Evolutionary conservation across 2,797 vertebrate genomes (phyloP).

Genomic region (Perodicticus potto): DNA sequence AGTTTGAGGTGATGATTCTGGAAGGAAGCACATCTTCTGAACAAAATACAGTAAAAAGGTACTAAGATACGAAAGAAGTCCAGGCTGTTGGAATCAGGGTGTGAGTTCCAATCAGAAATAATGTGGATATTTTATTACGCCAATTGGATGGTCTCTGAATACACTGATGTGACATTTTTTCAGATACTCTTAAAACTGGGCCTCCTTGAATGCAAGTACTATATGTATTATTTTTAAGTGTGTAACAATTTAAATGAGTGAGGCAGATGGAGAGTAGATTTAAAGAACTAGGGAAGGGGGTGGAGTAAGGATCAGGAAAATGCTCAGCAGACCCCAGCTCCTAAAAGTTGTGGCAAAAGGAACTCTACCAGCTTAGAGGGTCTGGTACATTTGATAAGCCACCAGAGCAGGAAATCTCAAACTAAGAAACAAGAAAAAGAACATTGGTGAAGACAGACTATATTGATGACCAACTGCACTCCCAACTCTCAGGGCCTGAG

Average conservation of each 20-base stretch:
- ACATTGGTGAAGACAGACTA: neutral
- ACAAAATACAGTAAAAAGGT: neutral
- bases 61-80: neutral
- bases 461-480: neutral
- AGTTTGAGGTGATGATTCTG: neutral
- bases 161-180: slow-evolving; percentile 31
- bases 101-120: slow-evolving; percentile 58
- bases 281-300: neutral
- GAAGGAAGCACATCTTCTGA: neutral
- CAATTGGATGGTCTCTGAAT: slow-evolving; percentile 43
- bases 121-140: slow-evolving; percentile 29
- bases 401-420: neutral
- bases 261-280: slow-evolving; percentile 11
- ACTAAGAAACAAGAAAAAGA: neutral
- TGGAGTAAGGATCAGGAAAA: neutral
- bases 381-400: neutral
- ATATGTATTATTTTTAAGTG: slow-evolving; percentile 31
- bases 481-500: neutral
- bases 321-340: neutral
- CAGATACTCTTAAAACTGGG: neutral
- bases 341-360: neutral
- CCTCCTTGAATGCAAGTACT: slow-evolving; percentile 6
- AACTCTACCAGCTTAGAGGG: neutral
- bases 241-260: slow-evolving; percentile 41
- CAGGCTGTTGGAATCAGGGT: neutral